Percentiles rank a stretch among this genome's conserved stretches.
These are phyloP conservation scores for Drosophila neotestacea DNA, from an alignment of 2,888 invertebrate genomes.

Conservation along the genomic window DNA sequence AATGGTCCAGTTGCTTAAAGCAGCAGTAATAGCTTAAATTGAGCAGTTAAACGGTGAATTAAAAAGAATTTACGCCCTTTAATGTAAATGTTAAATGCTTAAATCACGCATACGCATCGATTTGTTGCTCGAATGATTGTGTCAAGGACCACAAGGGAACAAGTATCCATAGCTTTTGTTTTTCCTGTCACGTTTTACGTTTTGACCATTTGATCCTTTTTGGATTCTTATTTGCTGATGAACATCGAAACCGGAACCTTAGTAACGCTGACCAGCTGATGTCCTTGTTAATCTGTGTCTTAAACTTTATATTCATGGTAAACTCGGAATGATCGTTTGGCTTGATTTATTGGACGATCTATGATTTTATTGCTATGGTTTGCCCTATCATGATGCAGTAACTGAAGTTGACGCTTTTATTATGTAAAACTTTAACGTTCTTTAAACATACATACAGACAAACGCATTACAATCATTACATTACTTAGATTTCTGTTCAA, in stretches of 20 bases:
- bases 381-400: constrained; percentile 92
- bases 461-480: not conserved
- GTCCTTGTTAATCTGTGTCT: constrained; percentile 94
- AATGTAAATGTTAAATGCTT: not conserved
- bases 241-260: constrained; percentile 93
- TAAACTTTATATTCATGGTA: constrained; percentile 96
- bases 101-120: constrained; percentile 44
- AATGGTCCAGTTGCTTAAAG: not conserved
- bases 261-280: constrained; percentile 95
- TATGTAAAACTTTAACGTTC: not conserved
- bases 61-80: constrained; percentile 1
- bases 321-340: constrained; percentile 96
- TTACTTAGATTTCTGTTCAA: too few species aligned
- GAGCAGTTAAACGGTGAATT: constrained; percentile 11
- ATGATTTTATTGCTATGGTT: constrained; percentile 96
- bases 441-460: not conserved
- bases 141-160: constrained; percentile 17
- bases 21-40: constrained; percentile 1
- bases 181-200: constrained; percentile 44
- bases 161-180: constrained; percentile 47
- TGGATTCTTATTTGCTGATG: constrained; percentile 84
- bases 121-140: not conserved
- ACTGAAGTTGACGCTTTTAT: constrained; percentile 39
- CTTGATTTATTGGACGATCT: constrained; percentile 93
- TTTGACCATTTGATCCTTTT: constrained; percentile 21